Evolutionary conservation across 2,888 invertebrate genomes (phyloP), one percentile per base, ranked within the genome.

Genomic region (Strigamia crassipes): DNA sequence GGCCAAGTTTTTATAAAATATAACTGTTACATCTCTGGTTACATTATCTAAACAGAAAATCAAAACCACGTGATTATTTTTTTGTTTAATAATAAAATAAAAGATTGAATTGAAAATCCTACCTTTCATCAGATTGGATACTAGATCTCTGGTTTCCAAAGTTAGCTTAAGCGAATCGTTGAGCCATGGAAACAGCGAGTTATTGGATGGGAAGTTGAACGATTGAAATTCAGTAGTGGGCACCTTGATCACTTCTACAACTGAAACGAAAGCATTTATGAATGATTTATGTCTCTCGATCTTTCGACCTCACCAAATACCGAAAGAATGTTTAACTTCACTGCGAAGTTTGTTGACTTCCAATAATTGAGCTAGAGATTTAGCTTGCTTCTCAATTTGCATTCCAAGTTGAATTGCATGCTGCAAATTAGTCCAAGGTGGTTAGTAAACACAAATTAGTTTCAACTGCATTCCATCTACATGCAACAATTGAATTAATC

Each of bases 1-100:
- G 1, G 81, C 61, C 21, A 82, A 31, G 31, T 82, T 82, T 31
- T 78, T 46, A 77, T 81, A 82, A 46, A 79, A 81, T 12, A 81
- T 51, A 13, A 82, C 79, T 6, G 79, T 79, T 13, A 82, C 18
- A 27, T 81, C 81, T 13, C 56, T 56, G 6, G 82, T 42, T 15
- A n/a, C 51, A 61, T 82, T 82, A 0, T 38, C 82, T 82, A 66
- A 38, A 46, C 78, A 82, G 56, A 38, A 78, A 80, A 78, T 6
- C 21, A 78, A 78, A 10, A 4, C 3, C 3, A 18, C 2, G 21
- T 5, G 8, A 13, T 13, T 73, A 73, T 23, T 66, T 27, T 27
- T 78, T 34, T 15, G 27, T 78, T 4, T 12, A 31, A 27, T 4
- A 78, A n/a, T 2, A 78, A 78, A 78, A 23, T 27, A 78, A 38